Percentiles rank a stretch among this genome's conserved stretches.
These are phyloP conservation scores for Callospermophilus lateralis DNA, from an alignment of 2,113 vertebrate genomes.

Conservation along the genomic window DNA sequence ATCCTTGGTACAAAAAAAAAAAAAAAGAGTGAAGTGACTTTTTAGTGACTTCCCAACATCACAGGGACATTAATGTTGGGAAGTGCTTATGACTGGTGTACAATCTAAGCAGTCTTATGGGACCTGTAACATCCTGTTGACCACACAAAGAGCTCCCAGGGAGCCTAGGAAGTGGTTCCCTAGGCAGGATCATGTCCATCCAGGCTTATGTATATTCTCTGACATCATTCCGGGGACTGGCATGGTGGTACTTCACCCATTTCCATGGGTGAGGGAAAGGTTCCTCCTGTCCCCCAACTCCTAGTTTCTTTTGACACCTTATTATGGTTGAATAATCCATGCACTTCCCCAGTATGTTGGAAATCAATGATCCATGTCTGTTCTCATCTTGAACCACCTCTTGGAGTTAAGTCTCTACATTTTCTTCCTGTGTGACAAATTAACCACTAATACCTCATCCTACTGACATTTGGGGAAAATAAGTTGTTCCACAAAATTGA, in stretches of 20 bases:
- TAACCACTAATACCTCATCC: constrained; percentile 47
- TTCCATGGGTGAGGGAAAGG: neutral
- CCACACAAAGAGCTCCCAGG: neutral
- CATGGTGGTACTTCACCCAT: neutral
- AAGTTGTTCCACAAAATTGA: constrained; percentile 46
- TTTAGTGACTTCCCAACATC: neutral
- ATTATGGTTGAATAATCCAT: neutral
- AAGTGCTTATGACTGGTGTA: neutral
- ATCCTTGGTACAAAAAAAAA: no score
- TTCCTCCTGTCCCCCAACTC: neutral
- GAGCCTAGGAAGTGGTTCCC: neutral
- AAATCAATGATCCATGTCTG: neutral
- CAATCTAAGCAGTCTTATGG: neutral
- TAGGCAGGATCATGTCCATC: neutral
- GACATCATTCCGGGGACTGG: neutral
- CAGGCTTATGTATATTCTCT: neutral
- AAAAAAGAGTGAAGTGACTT: neutral
- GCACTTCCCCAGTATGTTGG: constrained; percentile 7
- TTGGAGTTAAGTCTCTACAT: constrained; percentile 26
- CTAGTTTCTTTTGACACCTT: constrained; percentile 30
- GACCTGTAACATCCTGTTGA: neutral
- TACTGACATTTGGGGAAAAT: constrained; percentile 52
- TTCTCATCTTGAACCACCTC: neutral
- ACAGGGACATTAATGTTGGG: neutral
- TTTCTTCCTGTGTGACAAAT: neutral